Percentiles rank a stretch among this genome's conserved stretches.
Evolutionary conservation across 2,888 invertebrate species (phyloP).

Genomic region (Sphecodes monilicornis): DNA sequence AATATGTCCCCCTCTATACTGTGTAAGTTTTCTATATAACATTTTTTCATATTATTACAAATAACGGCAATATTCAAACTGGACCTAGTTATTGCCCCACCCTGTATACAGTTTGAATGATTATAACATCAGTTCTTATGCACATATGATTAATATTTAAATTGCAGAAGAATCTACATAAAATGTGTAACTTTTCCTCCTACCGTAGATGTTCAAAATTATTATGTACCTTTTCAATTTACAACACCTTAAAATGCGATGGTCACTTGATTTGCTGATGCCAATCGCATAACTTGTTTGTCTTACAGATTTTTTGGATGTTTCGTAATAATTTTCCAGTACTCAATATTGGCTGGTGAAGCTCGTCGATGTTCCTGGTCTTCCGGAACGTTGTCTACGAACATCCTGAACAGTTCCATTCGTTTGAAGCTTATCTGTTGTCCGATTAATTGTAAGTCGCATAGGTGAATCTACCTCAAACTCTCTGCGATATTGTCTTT

Average conservation of each 20-base stretch:
- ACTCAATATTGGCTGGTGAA: neutral
- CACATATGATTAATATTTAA: too few species aligned
- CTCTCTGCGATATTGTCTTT: neutral
- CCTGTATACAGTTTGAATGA: too few species aligned
- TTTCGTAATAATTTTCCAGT: neutral
- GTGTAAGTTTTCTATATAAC: too few species aligned
- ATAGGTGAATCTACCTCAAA: slow-evolving; percentile 1
- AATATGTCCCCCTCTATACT: too few species aligned
- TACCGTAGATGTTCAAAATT: neutral
- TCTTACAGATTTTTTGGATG: neutral
- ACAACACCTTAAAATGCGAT: neutral
- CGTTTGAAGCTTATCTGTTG: slow-evolving; percentile 8
- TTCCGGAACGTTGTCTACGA: slow-evolving; percentile 5
- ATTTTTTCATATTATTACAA: too few species aligned
- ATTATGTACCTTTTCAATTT: neutral
- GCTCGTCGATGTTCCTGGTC: slow-evolving; percentile 1
- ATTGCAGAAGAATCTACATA: too few species aligned
- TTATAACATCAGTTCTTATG: too few species aligned
- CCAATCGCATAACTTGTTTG: neutral
- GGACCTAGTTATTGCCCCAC: too few species aligned
- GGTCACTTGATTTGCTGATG: neutral
- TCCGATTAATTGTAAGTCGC: slow-evolving; percentile 1
- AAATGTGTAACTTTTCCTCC: neutral
- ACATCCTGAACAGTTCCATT: slow-evolving; percentile 17
- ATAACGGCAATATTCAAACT: too few species aligned